Evolutionary conservation across 1,140 invertebrate genomes (phyloP).

Genomic region (Venustaconcha ellipsiformis): DNA sequence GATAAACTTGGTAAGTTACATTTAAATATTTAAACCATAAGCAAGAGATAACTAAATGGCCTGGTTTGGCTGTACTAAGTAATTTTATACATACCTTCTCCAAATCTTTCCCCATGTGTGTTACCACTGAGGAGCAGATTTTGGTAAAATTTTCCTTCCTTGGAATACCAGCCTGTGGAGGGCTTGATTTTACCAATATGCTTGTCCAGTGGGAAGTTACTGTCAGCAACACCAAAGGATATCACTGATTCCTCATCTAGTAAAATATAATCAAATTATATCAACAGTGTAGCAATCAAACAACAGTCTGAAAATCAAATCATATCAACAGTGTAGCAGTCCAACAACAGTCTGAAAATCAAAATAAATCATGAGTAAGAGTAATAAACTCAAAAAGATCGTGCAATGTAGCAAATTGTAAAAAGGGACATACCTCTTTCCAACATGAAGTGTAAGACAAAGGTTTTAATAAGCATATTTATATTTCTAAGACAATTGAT

Average conservation of each 20-base stretch:
- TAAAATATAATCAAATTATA: conserved; percentile 6
- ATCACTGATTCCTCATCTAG: conserved; percentile 64
- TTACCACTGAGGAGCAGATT: conserved; percentile 56
- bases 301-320: too few relatives aligned
- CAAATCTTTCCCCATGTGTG: conserved; percentile 53
- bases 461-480: too few relatives aligned
- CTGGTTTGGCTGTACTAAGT: neutral
- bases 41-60: too few relatives aligned
- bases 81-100: conserved; percentile 42
- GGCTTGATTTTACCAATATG: conserved; percentile 56
- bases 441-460: too few relatives aligned
- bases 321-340: too few relatives aligned
- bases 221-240: conserved; percentile 55
- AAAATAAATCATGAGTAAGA: too few relatives aligned
- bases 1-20: neutral
- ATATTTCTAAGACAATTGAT: too few relatives aligned
- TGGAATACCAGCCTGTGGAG: conserved; percentile 61
- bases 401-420: too few relatives aligned
- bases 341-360: too few relatives aligned
- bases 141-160: conserved; percentile 58
- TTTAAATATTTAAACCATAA: neutral
- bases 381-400: too few relatives aligned
- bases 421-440: too few relatives aligned
- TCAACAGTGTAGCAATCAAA: too few relatives aligned
- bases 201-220: conserved; percentile 50